phyloP scores from a whole-genome alignment of 1,140 invertebrate genomes.

The Scaptomyza pallida region DNA sequence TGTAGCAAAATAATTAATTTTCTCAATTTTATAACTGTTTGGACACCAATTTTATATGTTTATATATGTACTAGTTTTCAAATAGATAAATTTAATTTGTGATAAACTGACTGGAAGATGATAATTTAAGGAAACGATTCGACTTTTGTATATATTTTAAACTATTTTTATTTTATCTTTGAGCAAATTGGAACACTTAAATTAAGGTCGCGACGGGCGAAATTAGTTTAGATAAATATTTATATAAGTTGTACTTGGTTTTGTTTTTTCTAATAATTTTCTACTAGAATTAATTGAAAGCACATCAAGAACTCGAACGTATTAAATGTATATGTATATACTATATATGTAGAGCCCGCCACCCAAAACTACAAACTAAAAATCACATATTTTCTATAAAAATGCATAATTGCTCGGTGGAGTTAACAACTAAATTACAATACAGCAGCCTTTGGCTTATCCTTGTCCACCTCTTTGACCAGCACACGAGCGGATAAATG shows the following conservation, averaged over 20 bases:
- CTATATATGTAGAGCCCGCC: constrained; percentile 49
- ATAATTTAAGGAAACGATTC: background rate
- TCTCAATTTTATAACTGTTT: background rate
- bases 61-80: too few relatives aligned
- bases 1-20: constrained; percentile 43
- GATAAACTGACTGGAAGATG: too few relatives aligned
- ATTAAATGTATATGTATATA: background rate
- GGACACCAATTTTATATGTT: too few relatives aligned
- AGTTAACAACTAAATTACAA: constrained; percentile 18
- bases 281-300: constrained; percentile 52
- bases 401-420: constrained; percentile 36
- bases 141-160: background rate
- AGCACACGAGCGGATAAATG: constrained; percentile 85
- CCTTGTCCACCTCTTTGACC: constrained; percentile 79
- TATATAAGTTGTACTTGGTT: constrained; percentile 55
- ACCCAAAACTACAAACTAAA: constrained; percentile 76
- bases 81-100: too few relatives aligned
- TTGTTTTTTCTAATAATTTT: constrained; percentile 23
- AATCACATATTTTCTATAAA: constrained; percentile 68
- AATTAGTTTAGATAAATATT: constrained; percentile 63
- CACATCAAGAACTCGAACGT: constrained; percentile 12
- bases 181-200: constrained; percentile 66
- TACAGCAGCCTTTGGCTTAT: constrained; percentile 29
- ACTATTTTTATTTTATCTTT: constrained; percentile 36
- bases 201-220: constrained; percentile 35